Evolutionary conservation across 1,140 invertebrate species (phyloP), one percentile per base, ranked within the genome.

Genomic region (Colletes latitarsis): DNA sequence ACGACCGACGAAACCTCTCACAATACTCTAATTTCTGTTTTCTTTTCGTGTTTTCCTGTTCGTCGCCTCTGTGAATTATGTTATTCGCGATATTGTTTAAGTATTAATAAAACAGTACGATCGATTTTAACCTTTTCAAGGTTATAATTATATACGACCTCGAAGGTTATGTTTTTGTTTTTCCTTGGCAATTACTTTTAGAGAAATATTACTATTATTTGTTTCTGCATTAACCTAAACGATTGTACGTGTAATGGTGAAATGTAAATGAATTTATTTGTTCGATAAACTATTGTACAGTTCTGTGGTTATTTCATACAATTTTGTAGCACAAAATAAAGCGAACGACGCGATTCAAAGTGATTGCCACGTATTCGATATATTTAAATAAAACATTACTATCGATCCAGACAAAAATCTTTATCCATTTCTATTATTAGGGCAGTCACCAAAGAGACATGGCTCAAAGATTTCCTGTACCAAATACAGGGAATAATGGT

Each of bases 401-500:
- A 19, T 43, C 14, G 10, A 10, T 76, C 8, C 39, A 17, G 19
- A 14, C 57, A 46, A 76, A 43, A 62, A 3, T 3, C 1, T 30
- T 17, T 63, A 3, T 63, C 19, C 6, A 0, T 79, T 39, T 79
- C 3, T 5, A 43, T 39, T n/a, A 21, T 30, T 73, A 73, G 70
- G 41, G 43, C 9, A 66, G 53, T 55, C 8, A 72, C 3, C 39
- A 41, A 76, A 39, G 60, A 83, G 91, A 89, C 86, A 96, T 96
- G 95, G 95, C 95, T 52, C 94, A 95, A 88, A 93, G 95, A 76
- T 95, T 95, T 94, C 94, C 94, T 81, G 94, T 93, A 17, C 94
- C 94, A 58, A 93, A 90, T 88, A 90, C 94, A 84, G 93, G 93
- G 68, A 94, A 94, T 66, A 94, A 93, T 87, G 95, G 93, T 12